Evolutionary conservation across 2,888 invertebrate species (phyloP).

Genomic region (Pterostichus niger): DNA sequence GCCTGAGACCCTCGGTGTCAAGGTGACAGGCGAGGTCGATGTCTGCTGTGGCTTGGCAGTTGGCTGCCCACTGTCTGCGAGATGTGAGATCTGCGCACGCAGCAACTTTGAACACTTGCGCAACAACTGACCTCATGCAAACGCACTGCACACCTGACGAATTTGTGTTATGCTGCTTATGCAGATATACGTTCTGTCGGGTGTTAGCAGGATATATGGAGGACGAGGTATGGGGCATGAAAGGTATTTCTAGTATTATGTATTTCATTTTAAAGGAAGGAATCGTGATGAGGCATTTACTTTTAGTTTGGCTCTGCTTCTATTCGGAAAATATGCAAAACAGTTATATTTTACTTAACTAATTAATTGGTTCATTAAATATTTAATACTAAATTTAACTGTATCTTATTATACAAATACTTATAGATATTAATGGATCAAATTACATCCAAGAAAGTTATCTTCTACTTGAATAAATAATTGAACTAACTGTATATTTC

Average conservation of each 20-base stretch:
- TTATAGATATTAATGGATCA: too few species aligned
- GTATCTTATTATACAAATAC: too few species aligned
- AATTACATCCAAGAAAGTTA: too few species aligned
- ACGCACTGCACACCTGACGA: constrained; percentile 18
- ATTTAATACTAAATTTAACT: too few species aligned
- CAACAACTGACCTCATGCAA: constrained; percentile 16
- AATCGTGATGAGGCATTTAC: too few species aligned
- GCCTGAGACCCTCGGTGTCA: constrained; percentile 37
- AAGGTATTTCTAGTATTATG: background rate
- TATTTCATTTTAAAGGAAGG: too few species aligned
- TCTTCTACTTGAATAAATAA: too few species aligned
- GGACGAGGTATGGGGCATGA: background rate
- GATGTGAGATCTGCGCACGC: background rate
- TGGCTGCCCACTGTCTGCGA: constrained; percentile 60
- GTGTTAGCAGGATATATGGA: background rate
- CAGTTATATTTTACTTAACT: too few species aligned
- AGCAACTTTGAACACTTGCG: background rate
- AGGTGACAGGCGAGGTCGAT: constrained; percentile 63
- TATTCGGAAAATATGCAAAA: too few species aligned
- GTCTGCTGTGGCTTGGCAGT: constrained; percentile 34
- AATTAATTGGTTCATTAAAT: too few species aligned
- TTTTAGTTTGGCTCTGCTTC: too few species aligned
- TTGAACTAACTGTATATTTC: too few species aligned
- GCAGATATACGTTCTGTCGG: constrained; percentile 4
- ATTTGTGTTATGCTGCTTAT: constrained; percentile 16